These are phyloP conservation scores for Oncorhynchus masou DNA, from an alignment of 2,113 vertebrate species.

Conservation along the genomic window DNA sequence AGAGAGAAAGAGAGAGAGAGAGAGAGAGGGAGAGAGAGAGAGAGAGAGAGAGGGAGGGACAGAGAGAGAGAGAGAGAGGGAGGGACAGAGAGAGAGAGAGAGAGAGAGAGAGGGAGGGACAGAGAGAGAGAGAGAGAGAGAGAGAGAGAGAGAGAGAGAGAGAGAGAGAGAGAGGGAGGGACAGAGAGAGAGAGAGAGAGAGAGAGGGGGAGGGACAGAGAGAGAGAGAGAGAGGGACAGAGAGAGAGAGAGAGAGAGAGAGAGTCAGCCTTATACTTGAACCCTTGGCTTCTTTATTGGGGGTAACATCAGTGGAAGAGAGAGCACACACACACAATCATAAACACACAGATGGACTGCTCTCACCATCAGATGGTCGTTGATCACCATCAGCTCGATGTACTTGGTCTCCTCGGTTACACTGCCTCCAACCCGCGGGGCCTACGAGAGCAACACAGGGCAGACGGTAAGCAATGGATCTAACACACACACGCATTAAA, in stretches of 20 bases:
- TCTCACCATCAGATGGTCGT: conserved; percentile 98
- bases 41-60: no score
- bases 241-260: no score
- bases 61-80: conserved; percentile 47
- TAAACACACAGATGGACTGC: conserved; percentile 13
- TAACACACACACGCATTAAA: not conserved
- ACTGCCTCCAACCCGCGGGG: conserved; percentile 68
- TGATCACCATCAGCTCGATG: conserved; percentile 97
- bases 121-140: conserved; percentile 29
- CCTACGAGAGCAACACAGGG: conserved; percentile 61
- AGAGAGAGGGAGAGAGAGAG: conserved; percentile 22
- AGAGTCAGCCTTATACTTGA: no score
- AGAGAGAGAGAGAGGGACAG: no score
- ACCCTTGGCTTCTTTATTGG: no score
- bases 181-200: conserved; percentile 47
- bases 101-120: no score
- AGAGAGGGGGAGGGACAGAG: no score
- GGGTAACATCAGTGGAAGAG: no score
- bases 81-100: no score
- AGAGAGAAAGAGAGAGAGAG: conserved; percentile 33
- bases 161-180: no score
- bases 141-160: conserved; percentile 27
- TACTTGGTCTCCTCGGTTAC: conserved; percentile 95
- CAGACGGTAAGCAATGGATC: not conserved
- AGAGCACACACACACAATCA: not conserved